These are phyloP conservation scores for Lordiphosa clarofinis DNA, from an alignment of 1,140 invertebrate genomes.

Conservation along the genomic window DNA sequence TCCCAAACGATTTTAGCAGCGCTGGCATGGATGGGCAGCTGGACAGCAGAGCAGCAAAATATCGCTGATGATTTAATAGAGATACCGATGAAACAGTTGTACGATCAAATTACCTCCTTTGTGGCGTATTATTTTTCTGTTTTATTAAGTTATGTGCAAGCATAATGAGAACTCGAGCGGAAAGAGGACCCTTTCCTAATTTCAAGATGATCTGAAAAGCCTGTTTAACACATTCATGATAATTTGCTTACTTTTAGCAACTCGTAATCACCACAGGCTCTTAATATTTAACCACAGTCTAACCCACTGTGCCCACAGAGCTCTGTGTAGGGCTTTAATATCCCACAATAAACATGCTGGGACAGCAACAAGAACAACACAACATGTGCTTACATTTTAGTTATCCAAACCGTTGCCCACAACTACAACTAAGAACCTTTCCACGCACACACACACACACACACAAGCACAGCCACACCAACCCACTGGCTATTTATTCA, in stretches of 20 bases:
- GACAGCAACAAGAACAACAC: background rate
- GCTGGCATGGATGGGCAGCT: too few species aligned
- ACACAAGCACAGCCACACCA: conserved; percentile 9
- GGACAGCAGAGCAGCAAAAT: too few species aligned
- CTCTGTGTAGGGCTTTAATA: background rate
- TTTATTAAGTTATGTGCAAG: too few species aligned
- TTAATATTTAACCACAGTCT: background rate
- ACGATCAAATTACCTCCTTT: too few species aligned
- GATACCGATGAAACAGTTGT: too few species aligned
- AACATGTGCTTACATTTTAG: conserved; percentile 62
- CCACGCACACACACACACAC: too few species aligned
- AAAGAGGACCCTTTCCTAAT: too few species aligned
- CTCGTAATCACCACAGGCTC: conserved; percentile 1
- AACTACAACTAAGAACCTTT: conserved; percentile 45
- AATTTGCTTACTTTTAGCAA: conserved; percentile 3
- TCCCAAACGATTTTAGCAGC: too few species aligned
- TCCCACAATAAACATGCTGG: background rate
- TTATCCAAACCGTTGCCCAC: conserved; percentile 48
- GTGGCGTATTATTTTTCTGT: too few species aligned
- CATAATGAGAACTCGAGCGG: too few species aligned
- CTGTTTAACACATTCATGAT: background rate
- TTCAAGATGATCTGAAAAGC: too few species aligned
- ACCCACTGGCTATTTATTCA: conserved; percentile 64
- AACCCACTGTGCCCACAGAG: conserved; percentile 8
- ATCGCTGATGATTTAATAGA: too few species aligned